phyloP scores from a whole-genome alignment of 2,113 vertebrate species.

The Columba janthina region DNA sequence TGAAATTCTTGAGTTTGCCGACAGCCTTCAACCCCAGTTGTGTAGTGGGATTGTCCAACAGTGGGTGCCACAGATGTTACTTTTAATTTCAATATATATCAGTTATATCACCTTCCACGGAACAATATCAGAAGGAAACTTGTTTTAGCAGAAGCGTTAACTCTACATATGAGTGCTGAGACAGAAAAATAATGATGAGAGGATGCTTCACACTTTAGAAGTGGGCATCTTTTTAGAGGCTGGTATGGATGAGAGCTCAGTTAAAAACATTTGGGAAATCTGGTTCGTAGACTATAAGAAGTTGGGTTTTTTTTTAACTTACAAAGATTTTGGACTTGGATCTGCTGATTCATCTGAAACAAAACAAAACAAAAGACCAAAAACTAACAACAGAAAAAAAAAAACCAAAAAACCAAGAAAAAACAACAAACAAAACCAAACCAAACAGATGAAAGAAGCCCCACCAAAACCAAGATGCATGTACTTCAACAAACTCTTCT shows the following conservation, averaged over 20 bases:
- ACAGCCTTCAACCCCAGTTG: background rate
- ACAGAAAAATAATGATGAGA: background rate
- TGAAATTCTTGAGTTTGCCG: background rate
- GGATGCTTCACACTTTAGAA: background rate
- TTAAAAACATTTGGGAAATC: background rate
- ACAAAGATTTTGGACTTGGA: background rate
- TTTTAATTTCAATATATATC: background rate
- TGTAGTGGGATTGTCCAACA: background rate
- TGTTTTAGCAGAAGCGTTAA: background rate
- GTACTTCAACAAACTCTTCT: background rate
- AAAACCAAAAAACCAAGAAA: too few species aligned
- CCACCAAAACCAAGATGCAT: background rate
- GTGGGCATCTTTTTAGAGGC: background rate
- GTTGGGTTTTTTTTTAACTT: background rate
- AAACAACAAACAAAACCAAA: too few species aligned
- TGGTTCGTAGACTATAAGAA: background rate
- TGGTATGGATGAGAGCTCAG: background rate
- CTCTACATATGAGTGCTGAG: background rate
- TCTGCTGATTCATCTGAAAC: slow-evolving; percentile 37
- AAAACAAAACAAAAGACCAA: background rate
- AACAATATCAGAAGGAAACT: background rate
- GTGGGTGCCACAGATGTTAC: background rate
- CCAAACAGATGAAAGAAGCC: too few species aligned
- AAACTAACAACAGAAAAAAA: too few species aligned
- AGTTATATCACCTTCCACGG: background rate